Conservation (phyloP, 1,140 invertebrate genomes). For the Manduca sexta region DNA sequence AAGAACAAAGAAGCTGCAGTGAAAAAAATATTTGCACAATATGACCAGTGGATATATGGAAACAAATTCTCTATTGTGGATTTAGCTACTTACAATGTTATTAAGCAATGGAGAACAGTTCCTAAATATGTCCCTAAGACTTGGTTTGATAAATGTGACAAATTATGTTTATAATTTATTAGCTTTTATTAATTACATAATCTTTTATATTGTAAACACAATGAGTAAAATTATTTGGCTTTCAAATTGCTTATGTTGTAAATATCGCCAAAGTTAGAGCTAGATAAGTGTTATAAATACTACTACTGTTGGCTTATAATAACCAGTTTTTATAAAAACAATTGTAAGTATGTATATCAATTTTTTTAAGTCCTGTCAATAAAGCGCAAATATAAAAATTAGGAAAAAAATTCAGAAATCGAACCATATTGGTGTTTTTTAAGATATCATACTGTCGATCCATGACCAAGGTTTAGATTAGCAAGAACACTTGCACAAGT, state of each 20-base stretch:
- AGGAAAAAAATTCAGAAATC: too few relatives aligned
- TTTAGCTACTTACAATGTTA: constrained; percentile 75
- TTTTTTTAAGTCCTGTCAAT: too few relatives aligned
- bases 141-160: constrained; percentile 53
- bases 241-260: too few relatives aligned
- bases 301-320: background rate
- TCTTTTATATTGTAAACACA: background rate
- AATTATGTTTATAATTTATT: constrained; percentile 23
- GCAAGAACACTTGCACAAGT: too few relatives aligned
- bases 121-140: constrained; percentile 43
- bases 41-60: constrained; percentile 44
- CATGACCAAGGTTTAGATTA: too few relatives aligned
- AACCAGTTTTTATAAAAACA: too few relatives aligned
- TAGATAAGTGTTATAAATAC: background rate
- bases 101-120: constrained; percentile 67
- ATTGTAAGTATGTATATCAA: too few relatives aligned
- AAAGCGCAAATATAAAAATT: too few relatives aligned
- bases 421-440: too few relatives aligned
- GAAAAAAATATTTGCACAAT: constrained; percentile 39
- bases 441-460: too few relatives aligned
- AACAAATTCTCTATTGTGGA: constrained; percentile 74
- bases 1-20: constrained; percentile 44
- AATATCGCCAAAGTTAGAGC: too few relatives aligned
- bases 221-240: background rate
- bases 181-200: too few relatives aligned